Conservation (phyloP, 2,888 invertebrate species). For the Crepidodera aurea region DNA sequence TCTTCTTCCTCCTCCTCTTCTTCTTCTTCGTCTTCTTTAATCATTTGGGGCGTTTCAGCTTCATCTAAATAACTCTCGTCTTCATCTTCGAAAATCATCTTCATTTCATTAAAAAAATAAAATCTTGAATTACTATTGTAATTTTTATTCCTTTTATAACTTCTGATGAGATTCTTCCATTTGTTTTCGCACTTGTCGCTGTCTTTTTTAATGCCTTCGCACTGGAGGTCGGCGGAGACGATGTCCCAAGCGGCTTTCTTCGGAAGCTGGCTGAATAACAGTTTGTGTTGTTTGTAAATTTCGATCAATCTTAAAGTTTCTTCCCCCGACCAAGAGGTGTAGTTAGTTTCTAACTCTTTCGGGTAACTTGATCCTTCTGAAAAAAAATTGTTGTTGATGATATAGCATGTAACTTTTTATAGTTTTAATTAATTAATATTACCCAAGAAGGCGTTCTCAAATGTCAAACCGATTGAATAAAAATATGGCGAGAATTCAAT, state of each 20-base stretch:
- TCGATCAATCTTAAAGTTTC: conserved; percentile 27
- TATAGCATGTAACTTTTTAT: too few species aligned
- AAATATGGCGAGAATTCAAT: too few species aligned
- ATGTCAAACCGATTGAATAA: too few species aligned
- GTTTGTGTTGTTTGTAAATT: conserved; percentile 23
- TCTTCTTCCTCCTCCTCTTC: not conserved
- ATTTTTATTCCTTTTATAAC: conserved; percentile 7
- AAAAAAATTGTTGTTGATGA: not conserved
- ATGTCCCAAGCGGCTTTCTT: not conserved
- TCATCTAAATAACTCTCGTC: not conserved
- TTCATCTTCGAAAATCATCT: not conserved
- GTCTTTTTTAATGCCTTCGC: conserved; percentile 13
- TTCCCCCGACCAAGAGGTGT: conserved; percentile 18
- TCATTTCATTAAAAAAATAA: conserved; percentile 8
- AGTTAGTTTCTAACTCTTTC: not conserved
- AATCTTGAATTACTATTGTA: not conserved
- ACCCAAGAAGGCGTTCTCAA: too few species aligned
- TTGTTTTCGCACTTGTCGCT: conserved; percentile 24
- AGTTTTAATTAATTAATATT: too few species aligned
- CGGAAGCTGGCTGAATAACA: conserved; percentile 5
- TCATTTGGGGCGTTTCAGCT: not conserved
- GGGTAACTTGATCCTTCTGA: not conserved
- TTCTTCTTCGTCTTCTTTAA: not conserved
- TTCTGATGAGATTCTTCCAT: conserved; percentile 25
- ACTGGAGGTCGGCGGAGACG: conserved; percentile 7